Base-by-base conservation (phyloP, 2,113 vertebrate genomes). In the Aix galericulata region DNA sequence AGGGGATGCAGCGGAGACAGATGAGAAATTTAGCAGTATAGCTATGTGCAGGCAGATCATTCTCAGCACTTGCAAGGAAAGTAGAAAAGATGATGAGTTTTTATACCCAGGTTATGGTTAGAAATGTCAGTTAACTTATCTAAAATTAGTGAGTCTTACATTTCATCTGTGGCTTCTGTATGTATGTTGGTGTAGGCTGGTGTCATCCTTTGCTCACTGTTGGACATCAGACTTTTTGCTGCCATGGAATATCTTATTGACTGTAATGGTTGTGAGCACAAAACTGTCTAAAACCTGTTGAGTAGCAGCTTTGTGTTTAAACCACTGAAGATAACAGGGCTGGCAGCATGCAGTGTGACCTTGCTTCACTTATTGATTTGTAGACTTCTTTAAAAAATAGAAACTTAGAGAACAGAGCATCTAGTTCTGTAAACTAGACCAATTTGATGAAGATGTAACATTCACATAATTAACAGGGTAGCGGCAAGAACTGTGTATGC, bases 311-410 rank as follows among this genome's bases (percentile, higher is more conserved):
- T 69, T 58, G 7, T 26, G 9, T 74, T 85, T 74, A 83, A 90
- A 27, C 13, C 4, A 2, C 38, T 59, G 20, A 34, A 12, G 4
- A 11, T 69, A n/a, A 52, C 2, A 15, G 2, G 9, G 1, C 48
- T 86, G 25, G 11, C n/a, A 50, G 32, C 20, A 42, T 20, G 56
- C 26, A 68, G 4, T 31, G 8, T 34, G 58, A 40, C 40, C 12
- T 20, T 63, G 7, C 67, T 88, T 86, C 25, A 23, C 31, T 12
- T 74, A 23, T 80, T 58, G 4, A 4, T 86, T 89, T 83, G 5
- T 26, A 71, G 22, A n/a, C 11, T 71, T 69, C 10, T 17, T 62
- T 29, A 38, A 58, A 60, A 91, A 78, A 20, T 5, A 21, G 5
- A 44, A 44, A 6, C 23, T 90, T 74, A 62, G 55, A 74, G 21